phyloP scores from a whole-genome alignment of 2,888 invertebrate species.

The Chesias legatella region DNA sequence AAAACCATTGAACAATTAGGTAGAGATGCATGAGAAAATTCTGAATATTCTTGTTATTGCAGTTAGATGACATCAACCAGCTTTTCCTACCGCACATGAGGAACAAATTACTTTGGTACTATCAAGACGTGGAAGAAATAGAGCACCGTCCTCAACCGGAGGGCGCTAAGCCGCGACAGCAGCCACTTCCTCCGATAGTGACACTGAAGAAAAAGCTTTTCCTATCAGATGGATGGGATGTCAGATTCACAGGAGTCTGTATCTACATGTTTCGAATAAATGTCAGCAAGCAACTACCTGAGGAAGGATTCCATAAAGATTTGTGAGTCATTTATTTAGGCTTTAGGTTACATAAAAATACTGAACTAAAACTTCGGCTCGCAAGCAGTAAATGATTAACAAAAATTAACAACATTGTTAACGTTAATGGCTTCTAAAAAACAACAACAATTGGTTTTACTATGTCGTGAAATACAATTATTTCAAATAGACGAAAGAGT shows the following conservation, averaged over 20 bases:
- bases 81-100: constrained; percentile 92
- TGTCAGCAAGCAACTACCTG: constrained; percentile 91
- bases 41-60: constrained; percentile 29
- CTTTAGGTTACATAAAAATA: background rate
- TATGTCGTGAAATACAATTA: too few species aligned
- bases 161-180: constrained; percentile 71
- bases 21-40: background rate
- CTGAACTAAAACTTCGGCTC: too few species aligned
- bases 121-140: constrained; percentile 90
- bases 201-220: constrained; percentile 88
- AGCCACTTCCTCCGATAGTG: constrained; percentile 63
- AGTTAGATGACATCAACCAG: constrained; percentile 94
- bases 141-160: constrained; percentile 75
- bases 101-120: constrained; percentile 92
- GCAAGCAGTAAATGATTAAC: too few species aligned
- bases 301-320: constrained; percentile 95
- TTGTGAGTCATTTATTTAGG: constrained; percentile 64
- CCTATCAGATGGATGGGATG: constrained; percentile 91
- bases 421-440: too few species aligned
- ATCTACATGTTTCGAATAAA: constrained; percentile 93
- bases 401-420: too few species aligned
- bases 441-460: too few species aligned
- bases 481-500: too few species aligned
- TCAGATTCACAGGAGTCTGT: constrained; percentile 89
- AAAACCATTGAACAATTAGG: too few species aligned